These are phyloP conservation scores for Drosophila watanabei DNA, from an alignment of 1,140 invertebrate species.

Conservation along the genomic window DNA sequence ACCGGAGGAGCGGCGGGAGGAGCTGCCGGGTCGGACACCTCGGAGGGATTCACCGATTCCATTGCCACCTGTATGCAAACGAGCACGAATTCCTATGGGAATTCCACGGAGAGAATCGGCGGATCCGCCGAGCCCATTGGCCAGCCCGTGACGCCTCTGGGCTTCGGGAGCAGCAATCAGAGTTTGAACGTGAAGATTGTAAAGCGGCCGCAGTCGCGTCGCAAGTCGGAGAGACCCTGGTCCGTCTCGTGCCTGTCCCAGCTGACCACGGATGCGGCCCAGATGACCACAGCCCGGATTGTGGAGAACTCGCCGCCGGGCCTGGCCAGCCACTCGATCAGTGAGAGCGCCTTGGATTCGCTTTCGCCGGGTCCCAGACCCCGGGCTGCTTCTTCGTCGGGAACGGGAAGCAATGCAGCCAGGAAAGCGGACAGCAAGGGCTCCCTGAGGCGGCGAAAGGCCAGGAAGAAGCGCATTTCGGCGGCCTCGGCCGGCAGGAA, in stretches of 20 bases:
- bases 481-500: slow-evolving; percentile 85
- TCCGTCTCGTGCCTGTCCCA: slow-evolving; percentile 93
- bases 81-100: slow-evolving; percentile 87
- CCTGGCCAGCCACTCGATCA: slow-evolving; percentile 90
- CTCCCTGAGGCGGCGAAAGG: slow-evolving; percentile 88
- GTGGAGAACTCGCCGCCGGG: slow-evolving; percentile 74
- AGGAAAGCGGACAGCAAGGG: slow-evolving; percentile 85
- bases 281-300: slow-evolving; percentile 63
- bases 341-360: slow-evolving; percentile 93
- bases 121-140: slow-evolving; percentile 82
- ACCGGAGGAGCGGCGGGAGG: slow-evolving; percentile 61
- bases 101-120: slow-evolving; percentile 87
- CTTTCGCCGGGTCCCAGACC: slow-evolving; percentile 86
- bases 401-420: slow-evolving; percentile 73
- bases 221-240: slow-evolving; percentile 89
- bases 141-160: slow-evolving; percentile 43
- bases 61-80: slow-evolving; percentile 88
- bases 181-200: slow-evolving; percentile 80
- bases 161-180: slow-evolving; percentile 79
- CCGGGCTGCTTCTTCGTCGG: slow-evolving; percentile 75
- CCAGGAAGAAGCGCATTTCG: slow-evolving; percentile 87
- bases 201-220: slow-evolving; percentile 73
- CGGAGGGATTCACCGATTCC: slow-evolving; percentile 90
- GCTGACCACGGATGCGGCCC: slow-evolving; percentile 86
- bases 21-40: slow-evolving; percentile 88